Conservation (phyloP, 2,113 vertebrate species). For the Cryptoleucopteryx plumbea region DNA sequence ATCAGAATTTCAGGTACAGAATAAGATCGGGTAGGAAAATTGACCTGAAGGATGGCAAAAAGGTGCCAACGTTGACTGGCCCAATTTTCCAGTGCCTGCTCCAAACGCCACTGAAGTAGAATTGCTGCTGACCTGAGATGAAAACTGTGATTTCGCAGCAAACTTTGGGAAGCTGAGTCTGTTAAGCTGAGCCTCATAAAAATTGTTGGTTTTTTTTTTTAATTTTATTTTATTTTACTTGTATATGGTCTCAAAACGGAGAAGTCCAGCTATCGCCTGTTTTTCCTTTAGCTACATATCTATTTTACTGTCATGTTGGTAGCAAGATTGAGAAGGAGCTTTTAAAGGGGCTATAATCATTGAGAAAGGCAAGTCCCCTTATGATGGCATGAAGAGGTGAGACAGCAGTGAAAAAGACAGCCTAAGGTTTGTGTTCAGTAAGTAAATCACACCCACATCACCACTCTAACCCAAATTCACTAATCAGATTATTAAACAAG, state of each 20-base stretch:
- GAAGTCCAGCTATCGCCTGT: neutral
- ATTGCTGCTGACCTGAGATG: neutral
- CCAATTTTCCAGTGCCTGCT: neutral
- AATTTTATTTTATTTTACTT: neutral
- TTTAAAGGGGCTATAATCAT: neutral
- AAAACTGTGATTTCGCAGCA: neutral
- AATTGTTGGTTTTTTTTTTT: accelerated
- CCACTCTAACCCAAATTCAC: neutral
- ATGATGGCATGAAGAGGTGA: neutral
- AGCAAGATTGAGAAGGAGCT: neutral
- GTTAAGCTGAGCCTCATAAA: neutral
- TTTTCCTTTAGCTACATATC: neutral
- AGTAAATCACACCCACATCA: neutral
- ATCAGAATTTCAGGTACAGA: neutral
- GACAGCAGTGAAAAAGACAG: neutral
- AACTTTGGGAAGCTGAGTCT: neutral
- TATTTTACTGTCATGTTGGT: neutral
- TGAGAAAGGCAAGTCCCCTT: neutral
- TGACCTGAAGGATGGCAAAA: neutral
- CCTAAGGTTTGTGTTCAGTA: neutral
- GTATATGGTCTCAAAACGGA: accelerated
- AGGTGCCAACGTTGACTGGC: neutral
- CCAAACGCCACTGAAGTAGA: neutral
- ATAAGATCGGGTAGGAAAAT: neutral
- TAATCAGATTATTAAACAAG: neutral